These are phyloP conservation scores for human DNA, from an alignment of 2,113 vertebrate genomes.

Conservation along the genomic window DNA sequence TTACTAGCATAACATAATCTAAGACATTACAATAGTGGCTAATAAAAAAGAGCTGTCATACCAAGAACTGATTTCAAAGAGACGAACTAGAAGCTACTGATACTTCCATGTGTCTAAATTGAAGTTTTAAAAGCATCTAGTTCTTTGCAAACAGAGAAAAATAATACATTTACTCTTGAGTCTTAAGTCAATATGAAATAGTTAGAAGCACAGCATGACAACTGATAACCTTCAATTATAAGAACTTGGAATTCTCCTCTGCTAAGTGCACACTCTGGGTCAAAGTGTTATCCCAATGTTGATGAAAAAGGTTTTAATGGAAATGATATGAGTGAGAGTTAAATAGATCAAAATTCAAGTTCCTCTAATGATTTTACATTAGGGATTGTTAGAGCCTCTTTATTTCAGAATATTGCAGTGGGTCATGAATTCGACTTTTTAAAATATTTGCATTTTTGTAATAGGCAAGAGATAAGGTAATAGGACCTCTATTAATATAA, in stretches of 20 bases:
- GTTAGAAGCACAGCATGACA: constrained; percentile 83
- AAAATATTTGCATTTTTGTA: constrained; percentile 28
- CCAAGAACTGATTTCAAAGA: constrained; percentile 39
- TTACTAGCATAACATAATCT: background rate
- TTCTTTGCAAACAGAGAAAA: constrained; percentile 79
- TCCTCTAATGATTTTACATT: constrained; percentile 60
- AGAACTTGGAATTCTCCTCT: constrained; percentile 77
- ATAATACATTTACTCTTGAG: constrained; percentile 78
- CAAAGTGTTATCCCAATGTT: constrained; percentile 78
- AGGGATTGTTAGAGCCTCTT: background rate
- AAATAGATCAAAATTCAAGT: constrained; percentile 62
- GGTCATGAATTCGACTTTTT: background rate
- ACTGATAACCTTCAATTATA: constrained; percentile 64
- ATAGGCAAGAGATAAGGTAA: background rate
- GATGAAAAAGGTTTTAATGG: constrained; percentile 71
- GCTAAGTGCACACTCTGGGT: constrained; percentile 70
- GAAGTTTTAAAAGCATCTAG: constrained; percentile 72
- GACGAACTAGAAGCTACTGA: constrained; percentile 61
- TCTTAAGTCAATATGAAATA: constrained; percentile 84
- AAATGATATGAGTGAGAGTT: constrained; percentile 70
- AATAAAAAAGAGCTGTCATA: constrained; percentile 35
- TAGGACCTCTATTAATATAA: background rate
- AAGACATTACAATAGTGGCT: background rate
- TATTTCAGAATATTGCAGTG: background rate
- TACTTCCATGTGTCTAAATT: constrained; percentile 64